Percentiles rank a stretch among this genome's conserved stretches.
Evolutionary conservation across 2,113 vertebrate genomes (phyloP).

Genomic region (Psephotus haematonotus): DNA sequence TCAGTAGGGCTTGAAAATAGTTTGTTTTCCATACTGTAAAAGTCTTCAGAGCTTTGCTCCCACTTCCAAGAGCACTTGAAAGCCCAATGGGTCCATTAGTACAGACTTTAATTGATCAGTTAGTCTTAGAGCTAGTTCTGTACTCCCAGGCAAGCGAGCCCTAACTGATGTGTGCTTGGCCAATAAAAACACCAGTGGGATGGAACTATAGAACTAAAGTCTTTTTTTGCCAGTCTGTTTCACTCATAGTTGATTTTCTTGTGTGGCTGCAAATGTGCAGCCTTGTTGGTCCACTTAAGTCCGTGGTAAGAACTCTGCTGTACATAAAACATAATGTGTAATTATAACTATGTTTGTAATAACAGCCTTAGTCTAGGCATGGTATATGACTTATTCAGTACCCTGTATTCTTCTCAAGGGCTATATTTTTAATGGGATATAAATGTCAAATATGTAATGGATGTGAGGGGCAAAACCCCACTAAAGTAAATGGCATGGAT

Average conservation of each 20-base stretch:
- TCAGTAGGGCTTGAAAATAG: neutral
- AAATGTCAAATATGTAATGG: neutral
- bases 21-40: neutral
- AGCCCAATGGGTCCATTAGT: neutral
- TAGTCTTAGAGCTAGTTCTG: conserved; percentile 9
- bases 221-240: neutral
- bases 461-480: neutral
- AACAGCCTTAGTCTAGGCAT: neutral
- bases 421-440: neutral
- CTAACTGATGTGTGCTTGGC: neutral
- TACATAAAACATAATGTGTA: neutral
- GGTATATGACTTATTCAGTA: neutral
- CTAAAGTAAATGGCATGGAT: neutral
- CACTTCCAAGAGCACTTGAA: conserved; percentile 10
- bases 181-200: neutral
- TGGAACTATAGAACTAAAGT: neutral
- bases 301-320: neutral
- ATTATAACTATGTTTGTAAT: neutral
- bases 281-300: neutral
- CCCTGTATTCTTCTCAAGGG: neutral
- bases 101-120: conserved; percentile 4
- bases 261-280: neutral
- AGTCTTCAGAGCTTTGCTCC: neutral
- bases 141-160: neutral
- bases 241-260: neutral